Evolutionary conservation across 2,888 invertebrate species (phyloP), one percentile per base, ranked within the genome.

Genomic region (Drosophila maculinotata): DNA sequence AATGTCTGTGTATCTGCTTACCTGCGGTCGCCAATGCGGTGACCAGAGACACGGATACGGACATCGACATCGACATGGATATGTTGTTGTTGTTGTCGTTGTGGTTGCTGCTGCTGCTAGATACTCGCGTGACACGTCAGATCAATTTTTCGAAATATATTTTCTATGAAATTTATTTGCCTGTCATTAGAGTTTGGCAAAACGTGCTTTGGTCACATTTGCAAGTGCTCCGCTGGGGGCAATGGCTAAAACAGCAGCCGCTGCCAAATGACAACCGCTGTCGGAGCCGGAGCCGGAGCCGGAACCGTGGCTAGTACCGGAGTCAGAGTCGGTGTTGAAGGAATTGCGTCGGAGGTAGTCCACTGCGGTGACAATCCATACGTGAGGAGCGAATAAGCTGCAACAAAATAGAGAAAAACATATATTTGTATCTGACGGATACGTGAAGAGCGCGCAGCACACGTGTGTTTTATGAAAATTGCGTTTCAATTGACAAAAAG

Each of bases 131-230:
- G 89, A 89, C 89, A 89, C 81, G 89, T 90, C 89, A 89, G 88
- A 79, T 89, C 89, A 90, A 89, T 89, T 89, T 90, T 84, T 72
- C 78, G 84, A 82, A 87, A 90, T 88, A 90, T 89, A 89, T 89
- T 81, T 89, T 83, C 87, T 84, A 79, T 73, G 78, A 84, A 87
- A 89, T 89, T 89, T 89, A 89, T 89, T 89, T 89, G 89, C 76
- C 85, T 89, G 88, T 88, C 88, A 86, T 89, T 90, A 86, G 89
- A 84, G 82, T 88, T 87, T 80, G 77, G 79, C 77, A 67, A 57
- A 71, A 85, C 85, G 85, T 85, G 85, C 85, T 79, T 81, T 81
- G 84, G 84, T 84, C 84, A 56, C 79, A 81, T 78, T 84, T 68
- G 79, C 74, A 87, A 88, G 69, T 73, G 76, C 85, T 74, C 82